Conservation (phyloP, 2,888 invertebrate genomes). For the Penaeus monodon region DNA sequence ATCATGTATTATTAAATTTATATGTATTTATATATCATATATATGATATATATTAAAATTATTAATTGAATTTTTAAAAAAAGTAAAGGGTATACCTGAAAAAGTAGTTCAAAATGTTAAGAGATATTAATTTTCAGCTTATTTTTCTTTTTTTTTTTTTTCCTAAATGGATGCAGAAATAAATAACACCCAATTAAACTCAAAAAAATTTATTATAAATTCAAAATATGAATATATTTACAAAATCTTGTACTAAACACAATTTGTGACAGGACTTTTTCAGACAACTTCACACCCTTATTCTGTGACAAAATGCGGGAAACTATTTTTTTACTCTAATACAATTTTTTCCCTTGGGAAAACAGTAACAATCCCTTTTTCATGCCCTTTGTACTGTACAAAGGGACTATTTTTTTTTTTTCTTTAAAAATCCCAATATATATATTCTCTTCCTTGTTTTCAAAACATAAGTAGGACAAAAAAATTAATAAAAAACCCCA, state of each 20-base stretch:
- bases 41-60: conserved; percentile 9
- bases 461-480: too few species aligned
- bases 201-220: conserved; percentile 17
- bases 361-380: too few species aligned
- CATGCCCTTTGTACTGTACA: too few species aligned
- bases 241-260: conserved; percentile 29
- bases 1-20: neutral
- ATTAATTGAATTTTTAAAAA: conserved; percentile 2
- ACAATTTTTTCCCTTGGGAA: too few species aligned
- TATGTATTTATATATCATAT: neutral
- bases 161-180: neutral
- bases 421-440: too few species aligned
- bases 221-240: conserved; percentile 21
- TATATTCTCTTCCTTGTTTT: too few species aligned
- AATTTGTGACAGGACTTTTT: conserved; percentile 15
- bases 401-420: too few species aligned
- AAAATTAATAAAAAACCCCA: too few species aligned
- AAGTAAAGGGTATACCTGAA: conserved; percentile 3
- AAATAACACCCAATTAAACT: too few species aligned
- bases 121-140: conserved; percentile 8
- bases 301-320: too few species aligned
- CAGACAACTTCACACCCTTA: neutral
- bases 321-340: too few species aligned
- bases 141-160: conserved; percentile 20
- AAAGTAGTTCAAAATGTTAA: neutral